Percentiles rank a stretch among this genome's conserved stretches.
Conservation (phyloP, 2,888 invertebrate genomes). For the Ecliptopera silaceata region DNA sequence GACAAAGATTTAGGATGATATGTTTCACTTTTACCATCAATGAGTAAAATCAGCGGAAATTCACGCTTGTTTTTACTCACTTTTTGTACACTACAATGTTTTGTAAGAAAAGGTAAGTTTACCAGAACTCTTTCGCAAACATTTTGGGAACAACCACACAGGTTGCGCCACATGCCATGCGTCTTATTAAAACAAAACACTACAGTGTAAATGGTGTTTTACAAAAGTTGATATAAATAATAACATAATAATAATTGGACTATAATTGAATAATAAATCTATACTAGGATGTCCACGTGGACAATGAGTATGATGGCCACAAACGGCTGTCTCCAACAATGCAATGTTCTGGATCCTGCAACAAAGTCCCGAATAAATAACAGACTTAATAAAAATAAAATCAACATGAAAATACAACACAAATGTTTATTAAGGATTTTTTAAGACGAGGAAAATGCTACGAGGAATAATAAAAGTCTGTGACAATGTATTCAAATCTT, state of each 20-base stretch:
- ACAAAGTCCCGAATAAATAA: constrained; percentile 49
- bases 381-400: constrained; percentile 12
- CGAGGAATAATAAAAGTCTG: constrained; percentile 8
- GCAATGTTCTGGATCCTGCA: constrained; percentile 63
- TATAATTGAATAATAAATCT: constrained; percentile 35
- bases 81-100: constrained; percentile 8
- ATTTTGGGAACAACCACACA: no score
- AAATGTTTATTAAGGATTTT: constrained; percentile 19
- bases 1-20: constrained; percentile 63
- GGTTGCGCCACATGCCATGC: no score
- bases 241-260: constrained; percentile 8
- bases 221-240: constrained; percentile 10
- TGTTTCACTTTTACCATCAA: constrained; percentile 49
- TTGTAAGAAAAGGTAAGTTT: background rate
- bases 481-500: constrained; percentile 15
- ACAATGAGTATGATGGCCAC: constrained; percentile 64
- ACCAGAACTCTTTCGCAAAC: no score
- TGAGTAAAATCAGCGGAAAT: background rate
- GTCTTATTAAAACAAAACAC: no score
- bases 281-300: constrained; percentile 66
- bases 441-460: constrained; percentile 17
- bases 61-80: background rate
- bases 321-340: constrained; percentile 69
- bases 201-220: background rate
- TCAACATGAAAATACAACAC: constrained; percentile 14